Evolutionary conservation across 2,113 vertebrate species (phyloP), one percentile per base, ranked within the genome.

Genomic region (Corythornis cristatus): DNA sequence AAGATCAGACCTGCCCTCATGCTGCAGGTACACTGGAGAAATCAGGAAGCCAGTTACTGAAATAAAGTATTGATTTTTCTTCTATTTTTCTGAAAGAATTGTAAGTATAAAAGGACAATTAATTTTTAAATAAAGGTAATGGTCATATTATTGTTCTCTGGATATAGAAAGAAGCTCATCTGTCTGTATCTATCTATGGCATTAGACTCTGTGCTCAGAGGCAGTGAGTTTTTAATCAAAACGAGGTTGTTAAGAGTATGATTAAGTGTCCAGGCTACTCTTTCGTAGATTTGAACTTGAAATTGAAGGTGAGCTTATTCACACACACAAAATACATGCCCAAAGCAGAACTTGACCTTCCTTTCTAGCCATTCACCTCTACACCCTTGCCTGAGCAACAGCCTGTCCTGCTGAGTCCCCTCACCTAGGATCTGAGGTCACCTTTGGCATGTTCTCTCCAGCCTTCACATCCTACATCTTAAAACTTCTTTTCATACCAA

Each of bases 51-150:
- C 31, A 68, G 83, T 31, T 46, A 20, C 74, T 86, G 61, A 93
- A 88, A 90, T 87, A 67, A 86, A 75, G 29, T 73, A 94, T 92
- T 89, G 96, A 89, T 95, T 96, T 95, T 96, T 92, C 66, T 84
- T 90, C 20, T 12, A 20, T 48, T 45, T 17, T 20, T 64, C 73
- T 89, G 65, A 68, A 92, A 58, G 80, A 83, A 90, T 37, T 81
- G 56, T 57, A 92, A 89, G 64, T 54, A 83, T 84, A 50, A 94
- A 96, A 92, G 73, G 67, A 89, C 80, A 89, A 94, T 95, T 94
- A 85, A 88, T 87, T 95, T 94, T 73, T 90, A 62, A 73, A 86
- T 48, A 12, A 76, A 92, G 58, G 46, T 83, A 78, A 79, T 0
- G 0, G 60, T 80, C 35, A 42, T 35, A 80, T 91, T 85, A 94